These are phyloP conservation scores for Sphaeramia orbicularis DNA, from an alignment of 2,797 vertebrate species.

Conservation along the genomic window DNA sequence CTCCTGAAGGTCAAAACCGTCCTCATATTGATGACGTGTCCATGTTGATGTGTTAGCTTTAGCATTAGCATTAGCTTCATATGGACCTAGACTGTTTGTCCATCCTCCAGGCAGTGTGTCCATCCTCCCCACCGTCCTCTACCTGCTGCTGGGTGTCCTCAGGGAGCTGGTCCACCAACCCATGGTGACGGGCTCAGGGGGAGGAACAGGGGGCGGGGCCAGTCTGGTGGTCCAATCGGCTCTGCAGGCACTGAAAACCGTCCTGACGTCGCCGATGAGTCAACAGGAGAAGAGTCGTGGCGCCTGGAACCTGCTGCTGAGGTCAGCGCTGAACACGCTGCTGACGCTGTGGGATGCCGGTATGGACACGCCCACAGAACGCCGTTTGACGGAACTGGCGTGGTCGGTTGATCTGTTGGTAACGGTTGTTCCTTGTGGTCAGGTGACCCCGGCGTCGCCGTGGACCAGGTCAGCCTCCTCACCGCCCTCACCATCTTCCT, in stretches of 20 bases:
- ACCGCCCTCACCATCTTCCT: slow-evolving; percentile 91
- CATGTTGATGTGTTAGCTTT: too few relatives aligned
- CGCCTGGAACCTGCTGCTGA: slow-evolving; percentile 90
- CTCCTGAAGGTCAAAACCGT: slow-evolving; percentile 90
- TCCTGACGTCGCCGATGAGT: slow-evolving; percentile 92
- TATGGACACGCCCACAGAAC: slow-evolving; percentile 48
- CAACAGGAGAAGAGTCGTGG: slow-evolving; percentile 89
- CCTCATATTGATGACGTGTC: background rate
- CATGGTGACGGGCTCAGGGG: background rate
- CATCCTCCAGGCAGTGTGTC: slow-evolving; percentile 84
- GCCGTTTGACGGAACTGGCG: too few relatives aligned
- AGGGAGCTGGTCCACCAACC: slow-evolving; percentile 86
- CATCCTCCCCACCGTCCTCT: slow-evolving; percentile 92
- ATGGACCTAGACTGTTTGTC: background rate
- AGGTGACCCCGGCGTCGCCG: slow-evolving; percentile 66
- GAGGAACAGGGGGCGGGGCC: background rate
- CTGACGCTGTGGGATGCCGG: slow-evolving; percentile 89
- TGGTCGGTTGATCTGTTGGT: too few relatives aligned
- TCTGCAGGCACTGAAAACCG: slow-evolving; percentile 88
- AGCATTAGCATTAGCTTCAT: too few relatives aligned
- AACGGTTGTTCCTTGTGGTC: slow-evolving; percentile 12
- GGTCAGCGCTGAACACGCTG: slow-evolving; percentile 87
- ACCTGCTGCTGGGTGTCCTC: slow-evolving; percentile 91
- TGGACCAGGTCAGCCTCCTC: slow-evolving; percentile 88
- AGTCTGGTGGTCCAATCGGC: slow-evolving; percentile 78